Evolutionary conservation across 2,113 vertebrate species (phyloP), one percentile per base, ranked within the genome.

Genomic region (Proteles cristata): DNA sequence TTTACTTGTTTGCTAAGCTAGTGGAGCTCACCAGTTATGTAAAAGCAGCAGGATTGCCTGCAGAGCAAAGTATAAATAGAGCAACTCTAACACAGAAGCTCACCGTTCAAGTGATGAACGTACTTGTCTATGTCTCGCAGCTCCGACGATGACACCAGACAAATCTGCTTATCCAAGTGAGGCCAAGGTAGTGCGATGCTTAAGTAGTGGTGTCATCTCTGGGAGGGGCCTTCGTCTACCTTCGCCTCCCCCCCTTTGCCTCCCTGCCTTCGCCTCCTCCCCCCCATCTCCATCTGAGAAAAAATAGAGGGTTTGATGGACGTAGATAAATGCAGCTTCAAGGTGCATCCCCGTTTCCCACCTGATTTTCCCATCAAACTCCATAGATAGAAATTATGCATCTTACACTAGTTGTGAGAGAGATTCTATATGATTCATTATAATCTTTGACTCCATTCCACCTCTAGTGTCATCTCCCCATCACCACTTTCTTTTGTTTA

Each of bases 71-170:
- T 90, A 61, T 83, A 94, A 97, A 76, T 33, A 94, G 68, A 94
- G 39, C 48, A 68, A 7, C 25, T 93, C n/a, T 85, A 71, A 83
- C 45, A 11, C 35, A 14, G 68, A 73, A 82, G 73, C 33, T 61
- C 31, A 61, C 58, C 63, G 33, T 90, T 76, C 12, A 65, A 91
- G 93, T 81, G 94, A 71, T 74, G 95, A 93, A 85, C 0, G 0
- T 33, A 45, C 90, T 50, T 94, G 93, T 96, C 88, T 90, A 10
- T 45, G 86, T 96, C 95, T 96, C 69, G 88, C 96, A 90, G 80
- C 85, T 85, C 76, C 11, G 8, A 66, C 86, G 81, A 77, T 88
- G 81, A 82, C 10, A 82, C 74, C 63, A 66, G 65, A 61, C 11
- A 12, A 35, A 61, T n/a, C 35, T 95, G 55, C 86, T 96, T 79